phyloP scores from a whole-genome alignment of 1,140 invertebrate genomes.

The Stegodyphus mimosarum region DNA sequence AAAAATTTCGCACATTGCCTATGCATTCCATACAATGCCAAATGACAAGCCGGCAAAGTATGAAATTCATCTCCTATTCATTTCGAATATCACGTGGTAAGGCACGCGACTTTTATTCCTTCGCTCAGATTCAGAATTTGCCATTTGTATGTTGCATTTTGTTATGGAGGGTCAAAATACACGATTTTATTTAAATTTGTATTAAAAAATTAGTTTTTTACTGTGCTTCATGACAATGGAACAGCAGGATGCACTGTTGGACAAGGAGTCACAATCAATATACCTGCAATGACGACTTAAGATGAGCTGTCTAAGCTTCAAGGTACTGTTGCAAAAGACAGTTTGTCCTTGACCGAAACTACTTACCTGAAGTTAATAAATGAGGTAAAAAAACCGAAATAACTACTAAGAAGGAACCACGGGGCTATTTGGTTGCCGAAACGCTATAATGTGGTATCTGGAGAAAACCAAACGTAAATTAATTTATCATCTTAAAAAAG shows the following conservation, averaged over 20 bases:
- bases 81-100: neutral
- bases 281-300: neutral
- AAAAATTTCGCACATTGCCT: no score
- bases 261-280: neutral
- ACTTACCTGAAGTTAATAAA: neutral
- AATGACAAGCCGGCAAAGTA: neutral
- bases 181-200: neutral
- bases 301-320: neutral
- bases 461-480: neutral
- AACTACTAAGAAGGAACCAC: neutral
- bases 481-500: neutral
- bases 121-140: neutral
- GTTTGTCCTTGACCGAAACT: neutral
- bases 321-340: no score
- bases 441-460: neutral
- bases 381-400: neutral
- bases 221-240: neutral
- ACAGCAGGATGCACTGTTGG: neutral
- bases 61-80: neutral
- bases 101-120: neutral
- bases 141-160: neutral
- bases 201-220: neutral
- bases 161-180: neutral
- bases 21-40: neutral
- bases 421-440: neutral